Conservation (phyloP, 2,888 invertebrate genomes). For the Lasioglossum figueresi region DNA sequence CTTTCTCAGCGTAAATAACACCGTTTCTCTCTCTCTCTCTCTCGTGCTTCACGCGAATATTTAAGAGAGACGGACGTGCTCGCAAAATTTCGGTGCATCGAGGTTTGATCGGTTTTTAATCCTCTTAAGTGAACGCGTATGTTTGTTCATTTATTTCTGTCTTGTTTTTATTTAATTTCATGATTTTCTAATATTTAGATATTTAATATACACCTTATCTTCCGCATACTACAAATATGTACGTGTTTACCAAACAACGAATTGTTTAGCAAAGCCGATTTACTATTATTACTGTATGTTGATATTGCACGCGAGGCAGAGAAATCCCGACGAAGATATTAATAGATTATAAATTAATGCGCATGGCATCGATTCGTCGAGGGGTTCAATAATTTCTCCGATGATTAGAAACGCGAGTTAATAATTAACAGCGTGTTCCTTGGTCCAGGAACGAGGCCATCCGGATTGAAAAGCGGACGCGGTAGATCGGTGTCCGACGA, state of each 20-base stretch:
- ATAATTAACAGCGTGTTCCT: neutral
- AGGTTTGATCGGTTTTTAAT: neutral
- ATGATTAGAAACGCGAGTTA: neutral
- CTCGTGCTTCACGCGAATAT: neutral
- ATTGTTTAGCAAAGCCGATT: too few relatives aligned
- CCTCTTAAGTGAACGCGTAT: neutral
- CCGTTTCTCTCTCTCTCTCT: neutral
- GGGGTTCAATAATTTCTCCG: neutral
- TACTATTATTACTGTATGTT: neutral
- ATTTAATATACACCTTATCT: neutral
- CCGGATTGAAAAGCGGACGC: neutral
- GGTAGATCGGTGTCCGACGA: neutral
- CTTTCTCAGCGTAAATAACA: conserved; percentile 25
- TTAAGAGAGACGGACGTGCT: neutral
- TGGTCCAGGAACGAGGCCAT: neutral
- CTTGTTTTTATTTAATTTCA: neutral
- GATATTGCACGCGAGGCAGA: neutral
- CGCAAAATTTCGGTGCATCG: neutral
- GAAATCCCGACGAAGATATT: neutral
- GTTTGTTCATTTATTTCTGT: neutral
- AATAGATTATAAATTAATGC: neutral
- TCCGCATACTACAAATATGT: too few relatives aligned
- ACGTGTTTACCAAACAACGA: too few relatives aligned
- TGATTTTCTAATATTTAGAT: neutral
- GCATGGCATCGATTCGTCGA: neutral